Evolutionary conservation across 2,888 invertebrate genomes (phyloP), one percentile per base, ranked within the genome.

Genomic region (Andrena trimmerana): DNA sequence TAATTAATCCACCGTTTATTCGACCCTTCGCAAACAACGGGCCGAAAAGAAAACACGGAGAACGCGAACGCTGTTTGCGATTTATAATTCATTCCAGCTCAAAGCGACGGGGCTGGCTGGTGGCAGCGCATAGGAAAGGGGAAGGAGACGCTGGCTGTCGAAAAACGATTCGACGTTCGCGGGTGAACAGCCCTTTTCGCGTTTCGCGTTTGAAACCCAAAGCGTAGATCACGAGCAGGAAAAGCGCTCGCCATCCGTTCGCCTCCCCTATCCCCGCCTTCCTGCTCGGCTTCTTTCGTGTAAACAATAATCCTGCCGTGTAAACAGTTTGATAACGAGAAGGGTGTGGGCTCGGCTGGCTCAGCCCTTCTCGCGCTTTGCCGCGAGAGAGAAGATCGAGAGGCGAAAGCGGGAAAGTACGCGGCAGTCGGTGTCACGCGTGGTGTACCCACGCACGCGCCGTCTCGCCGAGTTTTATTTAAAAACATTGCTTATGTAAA

Each of bases 301-400:
- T 89, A 90, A 91, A 92, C 92, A 91, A 91, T 91, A 91, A 89
- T 91, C 86, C 84, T 86, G 84, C 84, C 83, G 81, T 88, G 90
- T 88, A 91, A 91, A 91, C 89, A 89, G 87, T 83, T 87, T 90
- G 88, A 88, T 90, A 89, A 88, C 89, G 89, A 89, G 88, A 89
- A 85, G 75, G 68, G 77, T 33, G 67, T 31, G 31, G 16, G 60
- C 76, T 48, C 54, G 62, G 36, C 66, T 72, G 27, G 48, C 77
- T 63, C 72, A 42, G 63, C 78, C 68, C 79, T 70, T 48, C 20
- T 70, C 78, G 73, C 73, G 33, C 74, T 81, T 75, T 42, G 29
- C 54, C 68, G 27, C 59, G 72, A 54, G 72, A 63, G 75, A 63
- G 60, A 42, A 36, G 50, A 29, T 62, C 20, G 57, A 50, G 27